Conservation (phyloP, 2,888 invertebrate species). For the Tetheella fluctuosa region DNA sequence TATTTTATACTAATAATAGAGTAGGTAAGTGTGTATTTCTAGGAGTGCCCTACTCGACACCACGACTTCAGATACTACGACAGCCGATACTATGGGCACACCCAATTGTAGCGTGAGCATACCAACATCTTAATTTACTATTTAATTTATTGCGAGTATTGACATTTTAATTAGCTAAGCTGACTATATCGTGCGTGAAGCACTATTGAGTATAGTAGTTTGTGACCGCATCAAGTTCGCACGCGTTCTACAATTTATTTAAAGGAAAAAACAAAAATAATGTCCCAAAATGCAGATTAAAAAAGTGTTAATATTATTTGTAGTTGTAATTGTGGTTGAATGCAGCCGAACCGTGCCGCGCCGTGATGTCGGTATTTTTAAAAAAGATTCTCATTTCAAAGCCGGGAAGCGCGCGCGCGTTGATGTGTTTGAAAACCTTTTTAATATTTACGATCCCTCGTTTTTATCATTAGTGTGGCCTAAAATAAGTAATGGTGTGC, state of each 20-base stretch:
- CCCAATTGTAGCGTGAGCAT: not conserved
- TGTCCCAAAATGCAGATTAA: constrained; percentile 44
- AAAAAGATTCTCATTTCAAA: constrained; percentile 47
- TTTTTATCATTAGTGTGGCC: constrained; percentile 77
- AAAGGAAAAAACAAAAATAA: constrained; percentile 27
- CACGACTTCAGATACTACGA: no score
- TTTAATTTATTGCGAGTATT: constrained; percentile 9
- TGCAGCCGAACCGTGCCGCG: constrained; percentile 35
- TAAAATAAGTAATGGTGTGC: constrained; percentile 67
- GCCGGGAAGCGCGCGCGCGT: constrained; percentile 45
- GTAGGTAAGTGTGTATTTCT: not conserved
- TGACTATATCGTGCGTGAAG: constrained; percentile 9
- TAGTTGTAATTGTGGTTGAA: constrained; percentile 35
- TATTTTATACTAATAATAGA: not conserved
- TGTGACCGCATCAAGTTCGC: constrained; percentile 30
- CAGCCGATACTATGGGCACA: not conserved
- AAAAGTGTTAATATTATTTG: constrained; percentile 37
- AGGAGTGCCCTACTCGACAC: not conserved
- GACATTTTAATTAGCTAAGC: not conserved
- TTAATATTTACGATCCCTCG: constrained; percentile 73
- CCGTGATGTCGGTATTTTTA: constrained; percentile 37
- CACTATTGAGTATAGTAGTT: not conserved
- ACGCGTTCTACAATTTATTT: constrained; percentile 22
- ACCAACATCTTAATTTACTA: not conserved
- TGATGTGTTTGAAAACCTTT: constrained; percentile 68